Conservation (phyloP, 64 coral and sea anemone species). For the Pocillopora verrucosa region DNA sequence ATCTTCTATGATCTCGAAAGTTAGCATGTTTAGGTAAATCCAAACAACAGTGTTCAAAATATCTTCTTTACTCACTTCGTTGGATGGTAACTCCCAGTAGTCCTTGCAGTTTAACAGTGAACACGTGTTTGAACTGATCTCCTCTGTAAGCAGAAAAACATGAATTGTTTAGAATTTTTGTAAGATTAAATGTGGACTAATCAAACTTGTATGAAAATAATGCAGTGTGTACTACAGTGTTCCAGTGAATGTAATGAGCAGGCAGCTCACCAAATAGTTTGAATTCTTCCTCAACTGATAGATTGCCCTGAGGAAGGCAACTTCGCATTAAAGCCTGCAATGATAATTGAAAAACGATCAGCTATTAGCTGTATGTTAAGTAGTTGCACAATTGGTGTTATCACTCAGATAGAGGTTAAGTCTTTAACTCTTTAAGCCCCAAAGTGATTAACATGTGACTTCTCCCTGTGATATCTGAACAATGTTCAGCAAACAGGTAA, state of each 20-base stretch:
- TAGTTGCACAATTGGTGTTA: neutral
- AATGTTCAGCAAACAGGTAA: too few relatives aligned
- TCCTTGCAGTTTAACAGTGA: slow-evolving; percentile 86
- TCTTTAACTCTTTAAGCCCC: too few relatives aligned
- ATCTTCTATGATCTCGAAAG: too few relatives aligned
- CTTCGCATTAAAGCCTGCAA: slow-evolving; percentile 70
- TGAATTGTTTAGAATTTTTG: neutral
- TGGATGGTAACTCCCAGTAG: slow-evolving; percentile 80
- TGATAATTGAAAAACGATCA: neutral
- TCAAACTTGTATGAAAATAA: too few relatives aligned
- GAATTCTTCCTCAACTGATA: slow-evolving; percentile 50
- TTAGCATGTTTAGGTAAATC: neutral
- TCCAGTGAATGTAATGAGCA: neutral
- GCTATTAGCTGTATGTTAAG: too few relatives aligned
- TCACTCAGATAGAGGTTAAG: too few relatives aligned
- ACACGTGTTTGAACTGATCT: slow-evolving; percentile 64
- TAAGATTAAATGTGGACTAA: too few relatives aligned
- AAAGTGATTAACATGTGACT: too few relatives aligned
- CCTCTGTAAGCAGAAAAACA: slow-evolving; percentile 50
- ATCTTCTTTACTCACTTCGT: slow-evolving; percentile 33
- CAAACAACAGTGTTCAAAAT: neutral
- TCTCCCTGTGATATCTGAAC: too few relatives aligned
- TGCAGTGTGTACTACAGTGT: too few relatives aligned
- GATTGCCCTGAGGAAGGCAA: slow-evolving; percentile 61
- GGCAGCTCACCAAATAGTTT: slow-evolving; percentile 63